Evolutionary conservation across 1,140 invertebrate species (phyloP), one percentile per base, ranked within the genome.

Genomic region (Philopotamus ludificatus): DNA sequence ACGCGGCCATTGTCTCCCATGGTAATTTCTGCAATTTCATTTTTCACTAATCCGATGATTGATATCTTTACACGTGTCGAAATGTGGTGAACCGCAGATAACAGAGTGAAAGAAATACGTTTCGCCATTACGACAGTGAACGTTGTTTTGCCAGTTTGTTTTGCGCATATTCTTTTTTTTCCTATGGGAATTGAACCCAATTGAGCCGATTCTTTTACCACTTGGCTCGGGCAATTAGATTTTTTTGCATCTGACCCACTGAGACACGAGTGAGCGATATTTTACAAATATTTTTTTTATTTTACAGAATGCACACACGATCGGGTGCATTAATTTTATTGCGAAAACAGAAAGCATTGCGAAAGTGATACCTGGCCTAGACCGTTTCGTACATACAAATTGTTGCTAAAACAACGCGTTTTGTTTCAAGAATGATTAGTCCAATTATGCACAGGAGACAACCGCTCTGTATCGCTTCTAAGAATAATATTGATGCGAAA

Each of bases 121-220:
- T 47, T 47, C 44, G 18, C 18, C 44, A 47, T 47, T 47, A 4
- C 12, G 44, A 39, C 34, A 39, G 44, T 20, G 44, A 47, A 20
- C 44, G 44, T 47, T 47, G 44, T 47, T 47, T 47, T 47, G 18
- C 28, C 28, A 34, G 28, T 34, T 34, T 34, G 28, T 34, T 34
- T 47, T 47, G 44, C 15, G 10, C 10, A 12, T n/a, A n/a, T n/a
- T n/a, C n/a, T 39, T 16, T 47, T 47, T 47, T 47, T 47, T 47
- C 18, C 18, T 47, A 47, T 47, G 44, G 44, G 44, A 47, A 47
- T 20, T 47, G 44, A 47, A 47, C 28, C 28, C 28, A 34, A 34
- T 34, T 12, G 28, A 34, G 28, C 28, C 28, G 28, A 34, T 47
- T 47, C 10, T 47, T 47, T 47, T 15, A 16, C 44, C 44, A 47